Evolutionary conservation across 2,888 invertebrate species (phyloP).

Genomic region (Hoplodrina blanda): DNA sequence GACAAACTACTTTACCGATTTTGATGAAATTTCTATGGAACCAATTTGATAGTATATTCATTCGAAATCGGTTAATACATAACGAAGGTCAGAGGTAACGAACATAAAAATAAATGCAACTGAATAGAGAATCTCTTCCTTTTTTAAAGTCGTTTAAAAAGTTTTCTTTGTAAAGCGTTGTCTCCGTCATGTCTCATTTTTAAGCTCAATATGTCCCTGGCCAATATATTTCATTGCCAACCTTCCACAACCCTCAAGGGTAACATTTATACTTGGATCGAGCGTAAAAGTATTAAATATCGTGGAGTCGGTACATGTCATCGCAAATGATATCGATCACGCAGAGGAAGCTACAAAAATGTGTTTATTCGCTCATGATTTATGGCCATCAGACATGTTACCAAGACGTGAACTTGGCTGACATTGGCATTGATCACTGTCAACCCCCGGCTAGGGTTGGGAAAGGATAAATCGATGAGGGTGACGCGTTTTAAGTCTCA

Average conservation of each 20-base stretch:
- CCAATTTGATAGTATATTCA: no score
- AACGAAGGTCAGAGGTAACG: no score
- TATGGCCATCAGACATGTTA: constrained; percentile 67
- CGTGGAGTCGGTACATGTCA: constrained; percentile 45
- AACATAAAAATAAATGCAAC: no score
- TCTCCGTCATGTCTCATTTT: no score
- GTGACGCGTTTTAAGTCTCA: background rate
- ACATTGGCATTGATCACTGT: constrained; percentile 68
- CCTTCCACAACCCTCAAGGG: constrained; percentile 16
- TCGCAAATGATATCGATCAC: constrained; percentile 66
- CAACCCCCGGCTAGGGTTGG: constrained; percentile 42
- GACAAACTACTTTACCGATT: no score
- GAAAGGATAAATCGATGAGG: constrained; percentile 28
- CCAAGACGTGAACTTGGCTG: constrained; percentile 71
- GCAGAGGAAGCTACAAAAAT: constrained; percentile 68
- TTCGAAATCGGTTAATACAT: no score
- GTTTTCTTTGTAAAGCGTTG: no score
- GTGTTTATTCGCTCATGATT: constrained; percentile 75
- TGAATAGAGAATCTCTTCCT: no score
- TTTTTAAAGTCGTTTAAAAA: no score
- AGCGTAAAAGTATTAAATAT: constrained; percentile 29
- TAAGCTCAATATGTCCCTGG: background rate
- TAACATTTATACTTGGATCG: constrained; percentile 15
- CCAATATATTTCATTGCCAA: constrained; percentile 14
- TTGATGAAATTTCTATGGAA: no score